Evolutionary conservation across 2,113 vertebrate genomes (phyloP).

Genomic region (Vidua macroura): DNA sequence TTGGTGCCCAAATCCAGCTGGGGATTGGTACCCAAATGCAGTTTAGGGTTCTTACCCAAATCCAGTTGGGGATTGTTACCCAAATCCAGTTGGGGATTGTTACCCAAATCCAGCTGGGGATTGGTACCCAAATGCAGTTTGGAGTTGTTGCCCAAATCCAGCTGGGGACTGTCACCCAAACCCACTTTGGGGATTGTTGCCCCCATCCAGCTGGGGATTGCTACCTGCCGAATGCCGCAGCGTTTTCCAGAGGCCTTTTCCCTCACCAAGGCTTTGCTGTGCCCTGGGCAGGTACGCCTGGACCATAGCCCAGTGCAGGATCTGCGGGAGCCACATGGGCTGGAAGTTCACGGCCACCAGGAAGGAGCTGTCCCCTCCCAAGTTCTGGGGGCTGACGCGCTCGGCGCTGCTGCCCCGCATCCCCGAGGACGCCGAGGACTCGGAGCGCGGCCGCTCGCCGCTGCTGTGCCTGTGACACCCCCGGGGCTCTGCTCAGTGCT

Average conservation of each 20-base stretch:
- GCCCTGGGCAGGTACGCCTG: conserved; percentile 85
- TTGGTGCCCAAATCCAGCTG: fast-evolving
- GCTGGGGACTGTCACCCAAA: background rate
- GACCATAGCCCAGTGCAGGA: conserved; percentile 92
- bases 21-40: too few species aligned
- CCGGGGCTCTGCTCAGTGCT: background rate
- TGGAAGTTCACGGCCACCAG: conserved; percentile 96
- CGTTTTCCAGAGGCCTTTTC: fast-evolving
- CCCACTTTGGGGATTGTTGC: too few species aligned
- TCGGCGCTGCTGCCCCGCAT: conserved; percentile 92
- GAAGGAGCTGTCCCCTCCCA: conserved; percentile 89
- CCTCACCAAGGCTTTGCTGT: background rate
- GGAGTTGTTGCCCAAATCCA: too few species aligned
- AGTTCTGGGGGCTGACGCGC: conserved; percentile 95
- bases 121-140: fast-evolving
- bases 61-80: fast-evolving
- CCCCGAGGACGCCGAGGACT: conserved; percentile 79
- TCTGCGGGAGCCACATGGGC: conserved; percentile 91
- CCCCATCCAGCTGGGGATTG: fast-evolving
- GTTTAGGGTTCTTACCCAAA: background rate
- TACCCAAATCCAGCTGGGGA: fast-evolving
- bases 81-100: fast-evolving
- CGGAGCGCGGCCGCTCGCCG: conserved; percentile 76
- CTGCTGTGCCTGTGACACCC: conserved; percentile 85
- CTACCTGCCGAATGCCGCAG: fast-evolving